phyloP scores from a whole-genome alignment of 2,113 vertebrate genomes.

The Ramphastos sulfuratus region DNA sequence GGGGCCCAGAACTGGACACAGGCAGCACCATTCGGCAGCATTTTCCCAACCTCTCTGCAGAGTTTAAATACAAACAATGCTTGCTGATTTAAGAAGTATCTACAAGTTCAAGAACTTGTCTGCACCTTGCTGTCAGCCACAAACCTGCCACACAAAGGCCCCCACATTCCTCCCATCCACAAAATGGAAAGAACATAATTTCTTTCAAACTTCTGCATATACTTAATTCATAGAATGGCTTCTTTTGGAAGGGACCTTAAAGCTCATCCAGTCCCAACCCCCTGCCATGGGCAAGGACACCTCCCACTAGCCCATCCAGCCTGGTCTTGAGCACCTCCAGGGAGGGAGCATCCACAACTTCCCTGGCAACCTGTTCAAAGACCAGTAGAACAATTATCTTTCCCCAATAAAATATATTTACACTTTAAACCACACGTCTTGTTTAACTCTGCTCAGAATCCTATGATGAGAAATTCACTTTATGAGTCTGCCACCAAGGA shows the following conservation, averaged over 20 bases:
- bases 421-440: slow-evolving; percentile 18
- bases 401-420: slow-evolving; percentile 2
- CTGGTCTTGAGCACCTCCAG: too few relatives aligned
- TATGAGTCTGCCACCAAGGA: slow-evolving; percentile 40
- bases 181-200: not conserved
- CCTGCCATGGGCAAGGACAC: too few relatives aligned
- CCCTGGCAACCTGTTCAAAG: not conserved
- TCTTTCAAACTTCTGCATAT: not conserved
- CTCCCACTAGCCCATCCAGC: too few relatives aligned
- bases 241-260: too few relatives aligned
- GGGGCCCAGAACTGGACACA: too few relatives aligned
- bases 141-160: not conserved
- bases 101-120: not conserved
- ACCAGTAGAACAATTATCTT: slow-evolving; percentile 1
- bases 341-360: too few relatives aligned
- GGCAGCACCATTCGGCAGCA: not conserved
- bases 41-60: not conserved
- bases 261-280: too few relatives aligned
- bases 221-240: not conserved
- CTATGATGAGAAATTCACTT: slow-evolving; percentile 46
- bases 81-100: not conserved
- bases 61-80: not conserved
- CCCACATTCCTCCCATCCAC: not conserved
- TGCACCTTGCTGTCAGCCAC: not conserved
- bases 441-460: slow-evolving; percentile 3